Conservation (phyloP, 2,797 vertebrate species). For the Anguilla obscura region DNA sequence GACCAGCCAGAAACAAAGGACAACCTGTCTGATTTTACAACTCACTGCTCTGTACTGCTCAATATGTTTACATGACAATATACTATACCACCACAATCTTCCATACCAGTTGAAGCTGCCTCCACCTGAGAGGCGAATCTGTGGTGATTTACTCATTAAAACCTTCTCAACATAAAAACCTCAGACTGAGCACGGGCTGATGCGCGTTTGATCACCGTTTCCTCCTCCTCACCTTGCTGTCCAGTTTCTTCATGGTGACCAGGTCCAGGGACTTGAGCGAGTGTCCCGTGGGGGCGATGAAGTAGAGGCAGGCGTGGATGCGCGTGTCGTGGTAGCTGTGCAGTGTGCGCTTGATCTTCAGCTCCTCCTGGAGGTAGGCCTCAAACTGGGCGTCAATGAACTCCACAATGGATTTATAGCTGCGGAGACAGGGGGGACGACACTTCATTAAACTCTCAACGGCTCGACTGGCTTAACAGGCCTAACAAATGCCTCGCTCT, state of each 20-base stretch:
- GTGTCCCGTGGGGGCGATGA: constrained; percentile 96
- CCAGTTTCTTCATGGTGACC: constrained; percentile 99
- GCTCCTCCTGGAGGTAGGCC: constrained; percentile 94
- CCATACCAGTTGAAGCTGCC: background rate
- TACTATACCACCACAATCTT: background rate
- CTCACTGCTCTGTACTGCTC: no score
- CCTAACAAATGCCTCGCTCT: background rate
- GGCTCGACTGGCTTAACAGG: background rate
- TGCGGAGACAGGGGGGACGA: constrained; percentile 51
- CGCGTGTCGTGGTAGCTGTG: constrained; percentile 96
- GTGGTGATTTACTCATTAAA: no score
- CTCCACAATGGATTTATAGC: constrained; percentile 96
- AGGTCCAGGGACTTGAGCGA: constrained; percentile 95
- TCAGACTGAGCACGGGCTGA: background rate
- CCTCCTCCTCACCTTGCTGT: constrained; percentile 85
- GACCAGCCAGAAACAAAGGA: background rate
- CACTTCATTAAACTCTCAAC: background rate
- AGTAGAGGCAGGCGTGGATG: constrained; percentile 94
- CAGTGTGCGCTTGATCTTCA: constrained; percentile 94
- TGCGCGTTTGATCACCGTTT: background rate
- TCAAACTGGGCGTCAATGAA: constrained; percentile 98
- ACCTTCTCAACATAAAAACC: no score
- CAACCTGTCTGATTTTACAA: background rate
- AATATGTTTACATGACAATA: no score
- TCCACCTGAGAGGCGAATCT: background rate